phyloP scores from a whole-genome alignment of 2,888 invertebrate genomes.

The Pyrochroa serraticornis region DNA sequence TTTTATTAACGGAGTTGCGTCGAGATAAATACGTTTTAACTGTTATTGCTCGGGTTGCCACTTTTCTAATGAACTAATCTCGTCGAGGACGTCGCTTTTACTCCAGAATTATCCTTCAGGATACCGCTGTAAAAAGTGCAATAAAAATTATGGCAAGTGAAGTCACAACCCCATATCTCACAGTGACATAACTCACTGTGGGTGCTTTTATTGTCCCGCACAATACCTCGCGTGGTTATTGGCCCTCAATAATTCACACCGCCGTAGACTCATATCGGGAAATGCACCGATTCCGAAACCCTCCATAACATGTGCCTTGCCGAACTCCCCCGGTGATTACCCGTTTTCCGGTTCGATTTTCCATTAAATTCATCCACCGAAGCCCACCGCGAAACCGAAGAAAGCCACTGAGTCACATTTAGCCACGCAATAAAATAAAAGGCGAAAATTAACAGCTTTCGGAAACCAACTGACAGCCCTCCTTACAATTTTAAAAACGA shows the following conservation, averaged over 20 bases:
- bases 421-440: too few relatives aligned
- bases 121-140: not conserved
- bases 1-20: constrained; percentile 12
- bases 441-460: too few relatives aligned
- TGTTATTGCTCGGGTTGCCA: constrained; percentile 1
- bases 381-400: not conserved
- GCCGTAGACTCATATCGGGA: constrained; percentile 25
- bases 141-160: constrained; percentile 8
- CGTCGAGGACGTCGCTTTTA: too few relatives aligned
- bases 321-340: not conserved
- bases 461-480: too few relatives aligned
- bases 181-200: constrained; percentile 23
- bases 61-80: too few relatives aligned
- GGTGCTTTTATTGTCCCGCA: constrained; percentile 49
- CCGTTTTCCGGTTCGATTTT: constrained; percentile 19
- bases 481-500: too few relatives aligned
- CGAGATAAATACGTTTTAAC: constrained; percentile 7
- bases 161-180: constrained; percentile 8
- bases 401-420: too few relatives aligned
- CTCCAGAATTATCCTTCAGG: too few relatives aligned
- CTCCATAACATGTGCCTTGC: too few relatives aligned
- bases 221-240: constrained; percentile 40
- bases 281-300: not conserved
- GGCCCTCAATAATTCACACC: constrained; percentile 31
- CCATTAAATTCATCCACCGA: constrained; percentile 11